These are phyloP conservation scores for Pegoplata infirma DNA, from an alignment of 2,888 invertebrate genomes.

Conservation along the genomic window DNA sequence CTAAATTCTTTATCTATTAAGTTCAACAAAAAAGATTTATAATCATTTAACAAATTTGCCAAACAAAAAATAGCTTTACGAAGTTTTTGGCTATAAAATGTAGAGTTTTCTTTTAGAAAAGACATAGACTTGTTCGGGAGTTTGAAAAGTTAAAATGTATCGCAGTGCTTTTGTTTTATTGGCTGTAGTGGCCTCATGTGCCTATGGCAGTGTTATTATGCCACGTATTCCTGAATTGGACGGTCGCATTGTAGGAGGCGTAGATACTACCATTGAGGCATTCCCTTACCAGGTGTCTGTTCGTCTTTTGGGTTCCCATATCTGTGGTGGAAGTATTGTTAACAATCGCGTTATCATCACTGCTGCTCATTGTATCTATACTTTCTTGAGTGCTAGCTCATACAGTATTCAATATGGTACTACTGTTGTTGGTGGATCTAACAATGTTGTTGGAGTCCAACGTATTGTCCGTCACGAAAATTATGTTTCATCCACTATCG, in stretches of 20 bases:
- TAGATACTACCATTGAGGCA: conserved; percentile 42
- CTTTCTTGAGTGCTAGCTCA: neutral
- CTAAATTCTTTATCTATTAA: neutral
- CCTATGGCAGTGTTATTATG: conserved; percentile 12
- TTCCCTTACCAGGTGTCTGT: conserved; percentile 62
- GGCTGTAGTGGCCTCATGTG: neutral
- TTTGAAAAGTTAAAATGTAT: conserved; percentile 23
- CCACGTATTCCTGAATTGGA: conserved; percentile 27
- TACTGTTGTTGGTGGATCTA: conserved; percentile 13
- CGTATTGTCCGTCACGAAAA: conserved; percentile 29
- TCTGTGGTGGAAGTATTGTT: conserved; percentile 71
- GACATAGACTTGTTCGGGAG: neutral
- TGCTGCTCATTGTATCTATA: conserved; percentile 69
- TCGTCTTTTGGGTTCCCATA: conserved; percentile 23
- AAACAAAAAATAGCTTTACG: no score
- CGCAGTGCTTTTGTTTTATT: conserved; percentile 11
- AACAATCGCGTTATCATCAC: conserved; percentile 67
- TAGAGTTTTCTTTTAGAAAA: neutral
- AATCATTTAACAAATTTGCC: no score
- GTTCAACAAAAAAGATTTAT: neutral
- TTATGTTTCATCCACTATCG: conserved; percentile 23
- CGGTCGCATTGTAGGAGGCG: no score
- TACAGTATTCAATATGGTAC: conserved; percentile 54
- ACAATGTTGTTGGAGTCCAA: conserved; percentile 26
- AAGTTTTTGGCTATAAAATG: conserved; percentile 16